These are phyloP conservation scores for Hydractinia symbiolongicarpus DNA, from an alignment of 30 jellyfish, hydroid and myxozoan genomes.

Conservation along the genomic window DNA sequence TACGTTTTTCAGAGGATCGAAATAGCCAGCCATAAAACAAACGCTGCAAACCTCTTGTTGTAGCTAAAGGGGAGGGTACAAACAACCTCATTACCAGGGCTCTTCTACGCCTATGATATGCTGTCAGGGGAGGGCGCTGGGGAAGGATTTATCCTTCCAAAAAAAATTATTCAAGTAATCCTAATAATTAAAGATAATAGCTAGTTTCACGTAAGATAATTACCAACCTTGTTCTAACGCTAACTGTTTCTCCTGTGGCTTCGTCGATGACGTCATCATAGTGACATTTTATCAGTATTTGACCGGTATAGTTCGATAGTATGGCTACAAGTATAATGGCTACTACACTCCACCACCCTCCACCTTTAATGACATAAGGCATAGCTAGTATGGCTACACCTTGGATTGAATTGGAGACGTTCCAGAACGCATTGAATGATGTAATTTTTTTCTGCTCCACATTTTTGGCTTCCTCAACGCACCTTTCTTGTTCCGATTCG, in stretches of 20 bases:
- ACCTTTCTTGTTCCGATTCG: neutral
- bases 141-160: no score
- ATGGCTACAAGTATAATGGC: slow-evolving; percentile 10
- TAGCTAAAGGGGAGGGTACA: no score
- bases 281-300: slow-evolving; percentile 15
- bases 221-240: slow-evolving; percentile 11
- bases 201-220: neutral
- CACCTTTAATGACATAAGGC: slow-evolving; percentile 27
- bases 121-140: no score
- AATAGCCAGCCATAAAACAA: no score
- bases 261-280: slow-evolving; percentile 12
- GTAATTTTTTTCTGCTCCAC: slow-evolving; percentile 37
- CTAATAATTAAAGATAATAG: no score
- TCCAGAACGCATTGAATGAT: slow-evolving; percentile 44
- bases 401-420: slow-evolving; percentile 51
- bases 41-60: no score
- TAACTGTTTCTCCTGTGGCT: neutral
- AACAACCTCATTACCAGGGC: no score
- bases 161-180: no score
- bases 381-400: slow-evolving; percentile 29
- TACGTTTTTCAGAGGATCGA: no score
- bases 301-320: slow-evolving; percentile 25
- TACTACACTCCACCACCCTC: slow-evolving; percentile 26
- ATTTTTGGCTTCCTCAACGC: neutral
- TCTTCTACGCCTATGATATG: no score